phyloP scores from a whole-genome alignment of 2,797 vertebrate species.

The Jordanella pulchra region DNA sequence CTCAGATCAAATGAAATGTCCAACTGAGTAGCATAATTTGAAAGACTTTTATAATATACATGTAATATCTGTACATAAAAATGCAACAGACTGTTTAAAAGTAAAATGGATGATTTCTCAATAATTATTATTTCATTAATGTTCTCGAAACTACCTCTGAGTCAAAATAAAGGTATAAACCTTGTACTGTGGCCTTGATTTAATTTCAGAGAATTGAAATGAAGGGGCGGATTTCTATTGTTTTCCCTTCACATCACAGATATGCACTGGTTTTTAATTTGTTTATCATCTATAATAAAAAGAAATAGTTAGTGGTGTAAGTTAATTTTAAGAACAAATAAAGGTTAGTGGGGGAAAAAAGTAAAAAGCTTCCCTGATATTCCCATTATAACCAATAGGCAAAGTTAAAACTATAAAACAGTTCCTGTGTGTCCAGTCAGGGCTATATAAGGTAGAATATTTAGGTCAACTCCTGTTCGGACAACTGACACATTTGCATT shows the following conservation, averaged over 20 bases:
- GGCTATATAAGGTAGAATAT: not conserved
- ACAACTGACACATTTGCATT: constrained; percentile 4
- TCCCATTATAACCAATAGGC: not conserved
- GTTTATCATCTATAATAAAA: not conserved
- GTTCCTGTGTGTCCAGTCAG: not conserved
- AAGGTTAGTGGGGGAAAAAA: not conserved
- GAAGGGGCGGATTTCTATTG: not conserved
- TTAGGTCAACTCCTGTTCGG: not conserved
- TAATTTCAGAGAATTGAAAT: not conserved
- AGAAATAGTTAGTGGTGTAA: not conserved
- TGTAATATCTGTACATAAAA: too few species aligned
- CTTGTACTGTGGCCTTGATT: too few species aligned
- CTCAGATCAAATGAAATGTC: too few species aligned
- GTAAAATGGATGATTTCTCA: too few species aligned
- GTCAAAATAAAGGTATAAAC: too few species aligned
- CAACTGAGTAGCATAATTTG: too few species aligned
- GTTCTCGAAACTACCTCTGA: not conserved
- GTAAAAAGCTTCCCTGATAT: not conserved
- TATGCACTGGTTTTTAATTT: not conserved
- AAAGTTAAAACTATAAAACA: not conserved
- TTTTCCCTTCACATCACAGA: not conserved
- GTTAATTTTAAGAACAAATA: not conserved
- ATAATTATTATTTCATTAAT: not conserved
- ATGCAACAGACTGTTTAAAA: too few species aligned
- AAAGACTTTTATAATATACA: too few species aligned